A percentile compares a stretch with the other conserved stretches of the same genome.
phyloP scores from a whole-genome alignment of 2,113 vertebrate species.

The Heteronetta atricapilla region DNA sequence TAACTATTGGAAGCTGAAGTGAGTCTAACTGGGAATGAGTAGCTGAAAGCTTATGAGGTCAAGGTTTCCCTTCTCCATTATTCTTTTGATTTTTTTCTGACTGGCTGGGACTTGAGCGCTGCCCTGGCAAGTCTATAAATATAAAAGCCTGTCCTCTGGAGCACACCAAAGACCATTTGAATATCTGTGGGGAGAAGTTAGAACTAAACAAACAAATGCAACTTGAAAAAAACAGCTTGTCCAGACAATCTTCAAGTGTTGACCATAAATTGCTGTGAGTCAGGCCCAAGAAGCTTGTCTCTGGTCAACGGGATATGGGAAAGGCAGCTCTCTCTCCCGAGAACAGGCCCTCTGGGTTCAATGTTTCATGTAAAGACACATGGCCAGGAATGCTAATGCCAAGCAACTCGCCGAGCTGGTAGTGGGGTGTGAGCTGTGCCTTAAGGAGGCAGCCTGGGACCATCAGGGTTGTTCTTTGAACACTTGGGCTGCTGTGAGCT shows the following conservation, averaged over 20 bases:
- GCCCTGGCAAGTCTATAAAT: slow-evolving; percentile 31
- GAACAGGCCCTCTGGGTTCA: background rate
- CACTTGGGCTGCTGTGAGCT: background rate
- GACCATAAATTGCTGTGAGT: background rate
- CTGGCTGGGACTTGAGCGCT: background rate
- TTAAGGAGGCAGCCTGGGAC: background rate
- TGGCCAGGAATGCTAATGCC: background rate
- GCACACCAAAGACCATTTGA: background rate
- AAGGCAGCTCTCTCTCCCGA: background rate
- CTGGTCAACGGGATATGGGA: background rate
- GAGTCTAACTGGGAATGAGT: too few species aligned
- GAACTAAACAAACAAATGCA: background rate
- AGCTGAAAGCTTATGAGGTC: slow-evolving; percentile 54
- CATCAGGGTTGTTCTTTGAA: background rate
- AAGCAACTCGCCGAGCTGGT: background rate
- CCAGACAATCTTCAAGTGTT: background rate
- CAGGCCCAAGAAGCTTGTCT: background rate
- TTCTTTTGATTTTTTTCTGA: slow-evolving; percentile 43
- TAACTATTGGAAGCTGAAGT: too few species aligned
- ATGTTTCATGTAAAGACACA: background rate
- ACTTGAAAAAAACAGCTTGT: background rate
- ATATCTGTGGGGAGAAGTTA: background rate
- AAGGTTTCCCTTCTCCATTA: slow-evolving; percentile 53
- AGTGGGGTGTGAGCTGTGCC: background rate
- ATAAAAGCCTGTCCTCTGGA: slow-evolving; percentile 11